Evolutionary conservation across 2,888 invertebrate genomes (phyloP), one percentile per base, ranked within the genome.

Genomic region (Opisthograptis luteolata): DNA sequence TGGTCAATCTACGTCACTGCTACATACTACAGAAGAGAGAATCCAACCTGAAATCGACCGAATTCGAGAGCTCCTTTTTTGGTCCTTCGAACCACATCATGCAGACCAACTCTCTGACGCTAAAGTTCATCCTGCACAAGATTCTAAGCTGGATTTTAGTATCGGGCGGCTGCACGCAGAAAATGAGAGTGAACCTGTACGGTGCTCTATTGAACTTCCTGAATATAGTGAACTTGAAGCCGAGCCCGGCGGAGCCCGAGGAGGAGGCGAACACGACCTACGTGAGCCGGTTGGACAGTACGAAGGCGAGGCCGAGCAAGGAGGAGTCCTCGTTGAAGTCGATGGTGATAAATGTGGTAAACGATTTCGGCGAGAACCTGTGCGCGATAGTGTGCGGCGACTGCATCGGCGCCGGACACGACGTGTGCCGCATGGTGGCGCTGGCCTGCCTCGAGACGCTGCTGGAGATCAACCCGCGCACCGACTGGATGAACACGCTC

Each of bases 351-450:
- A 84, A 84, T 35, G 88, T 83, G 54, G 87, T 97, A 14, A 91
- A 93, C 10, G 92, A 94, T 2, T 96, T 96, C 63, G 97, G 97
- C 0, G 96, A 96, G 58, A 94, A 94, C 69, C 79, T 98, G 34
- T 94, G 97, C 73, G 94, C 96, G 62, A 77, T 86, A 1, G 94
- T 98, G 41, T 97, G 97, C 62, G 94, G 96, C 42, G 98, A 98
- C 81, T 96, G 96, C 51, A 95, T 96, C 6, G 95, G 96, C 1
- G 97, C 73, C 0, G 87, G 97, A 0, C 97, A 97, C 72, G 96
- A 97, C 64, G 95, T 98, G 7, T 96, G 96, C 70, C 94, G 96
- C 82, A 97, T 98, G 95, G 91, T 97, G 42, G 96, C 97, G 0
- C 87, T 98, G 61, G 94, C 96, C 0, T 95, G 96, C 57, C 87